Evolutionary conservation across 1,140 invertebrate species (phyloP), one percentile per base, ranked within the genome.

Genomic region (Drosophila santomea): DNA sequence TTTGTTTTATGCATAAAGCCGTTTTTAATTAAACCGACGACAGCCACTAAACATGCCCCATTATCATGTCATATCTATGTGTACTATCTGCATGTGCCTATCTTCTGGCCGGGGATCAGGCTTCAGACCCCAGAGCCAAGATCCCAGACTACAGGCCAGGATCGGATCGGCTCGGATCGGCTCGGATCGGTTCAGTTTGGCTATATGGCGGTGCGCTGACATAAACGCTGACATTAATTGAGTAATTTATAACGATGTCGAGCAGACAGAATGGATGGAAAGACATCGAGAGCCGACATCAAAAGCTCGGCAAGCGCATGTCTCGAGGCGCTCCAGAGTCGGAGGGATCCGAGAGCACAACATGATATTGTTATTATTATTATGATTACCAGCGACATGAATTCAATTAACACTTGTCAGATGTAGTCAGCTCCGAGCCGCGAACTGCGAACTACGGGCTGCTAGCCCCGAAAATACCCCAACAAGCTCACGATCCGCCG

Each of bases 321-420:
- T 84, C 88, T 89, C 45, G 75, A 67, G 77, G 80, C 83, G 80
- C 72, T 85, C 66, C 56, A 47, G 36, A 62, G 52, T 60, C 39
- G 36, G 47, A 67, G 56, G 52, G 56, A 56, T 62, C 61, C 74
- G 55, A 59, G 58, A 61, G 78, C 75, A 79, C 67, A 89, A 89
- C 84, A 84, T 91, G 90, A 91, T 89, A 90, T 89, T 89, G 84
- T 90, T 91, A 84, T 91, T 91, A 91, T 91, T 91, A 91, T 91
- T 88, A 82, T 91, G 89, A 91, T 91, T 91, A 91, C 84, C 76
- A 67, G 86, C 88, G 85, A 91, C 90, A 91, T 91, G 90, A 91
- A 91, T 91, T 91, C 90, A 91, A 91, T 91, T 91, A 91, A 91
- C 90, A 91, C 90, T 91, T 91, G 90, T 91, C 90, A 91, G 90